These are phyloP conservation scores for Pseudorhiza aurosa DNA, from an alignment of 30 jellyfish, hydroid and myxozoan species.

Conservation along the genomic window DNA sequence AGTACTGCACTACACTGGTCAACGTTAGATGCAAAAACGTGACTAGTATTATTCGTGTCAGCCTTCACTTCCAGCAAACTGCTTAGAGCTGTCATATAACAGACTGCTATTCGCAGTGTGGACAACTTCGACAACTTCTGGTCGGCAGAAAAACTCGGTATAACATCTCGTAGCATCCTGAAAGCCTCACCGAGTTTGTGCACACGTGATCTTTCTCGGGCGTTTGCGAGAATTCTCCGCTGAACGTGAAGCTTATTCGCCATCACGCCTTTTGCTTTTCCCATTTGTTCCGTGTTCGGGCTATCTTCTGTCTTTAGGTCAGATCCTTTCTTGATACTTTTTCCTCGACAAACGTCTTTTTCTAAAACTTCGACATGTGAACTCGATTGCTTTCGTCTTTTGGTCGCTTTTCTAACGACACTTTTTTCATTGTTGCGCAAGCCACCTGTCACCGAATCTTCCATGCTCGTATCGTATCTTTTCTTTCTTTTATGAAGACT, in stretches of 20 bases:
- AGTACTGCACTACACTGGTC: slow-evolving; percentile 79
- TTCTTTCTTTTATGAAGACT: too few species aligned
- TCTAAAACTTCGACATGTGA: not conserved
- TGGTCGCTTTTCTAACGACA: not conserved
- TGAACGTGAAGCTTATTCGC: slow-evolving; percentile 49
- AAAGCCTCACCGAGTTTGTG: slow-evolving; percentile 91
- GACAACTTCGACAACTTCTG: slow-evolving; percentile 92
- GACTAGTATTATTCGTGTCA: slow-evolving; percentile 27
- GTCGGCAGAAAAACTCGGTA: slow-evolving; percentile 89
- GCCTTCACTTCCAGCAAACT: slow-evolving; percentile 37
- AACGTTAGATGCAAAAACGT: slow-evolving; percentile 72
- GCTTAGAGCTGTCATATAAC: slow-evolving; percentile 82
- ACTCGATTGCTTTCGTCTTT: not conserved
- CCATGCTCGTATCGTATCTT: too few species aligned
- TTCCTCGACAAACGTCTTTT: not conserved
- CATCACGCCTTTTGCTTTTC: not conserved
- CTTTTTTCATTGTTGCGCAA: not conserved
- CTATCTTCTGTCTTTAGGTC: too few species aligned
- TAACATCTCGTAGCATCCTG: slow-evolving; percentile 71
- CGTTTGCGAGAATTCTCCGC: slow-evolving; percentile 88
- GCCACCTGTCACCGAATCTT: not conserved
- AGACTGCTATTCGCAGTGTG: slow-evolving; percentile 80
- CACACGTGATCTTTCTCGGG: slow-evolving; percentile 95
- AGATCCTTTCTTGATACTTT: too few species aligned
- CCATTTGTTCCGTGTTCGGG: too few species aligned